Base-by-base conservation (phyloP, 1,140 invertebrate species). In the Nymphalis io region DNA sequence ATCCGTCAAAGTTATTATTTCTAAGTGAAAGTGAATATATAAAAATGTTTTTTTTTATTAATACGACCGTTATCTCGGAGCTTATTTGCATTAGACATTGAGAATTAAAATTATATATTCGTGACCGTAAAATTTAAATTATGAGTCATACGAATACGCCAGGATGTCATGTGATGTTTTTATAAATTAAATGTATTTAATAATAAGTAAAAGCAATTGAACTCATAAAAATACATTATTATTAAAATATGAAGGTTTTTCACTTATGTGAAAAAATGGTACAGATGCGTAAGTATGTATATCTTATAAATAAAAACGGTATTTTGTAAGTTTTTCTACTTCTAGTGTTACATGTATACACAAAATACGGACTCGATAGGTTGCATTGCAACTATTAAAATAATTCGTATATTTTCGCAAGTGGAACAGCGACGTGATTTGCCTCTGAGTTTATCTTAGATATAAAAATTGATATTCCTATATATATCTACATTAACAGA, bases 161-260 rank as follows among this genome's bases (percentile, higher is more conserved):
- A 33, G 23, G 51, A 55, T 55, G 20, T 51, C 16, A 4, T 11
- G 46, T 18, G 10, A 20, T 51, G 46, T 27, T 55, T 55, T 55
- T 55, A 55, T 55, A 21, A 55, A 55, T 23, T 13, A 12, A 11
- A n/a, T n/a, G n/a, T n/a, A n/a, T n/a, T n/a, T n/a, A n/a, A n/a
- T n/a, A n/a, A n/a, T n/a, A n/a, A n/a, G n/a, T 27, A 20, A 51
- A 18, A 51, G 46, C 18, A 51, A 51, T 51, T 51, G 46, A 51
- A 51, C 46, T 51, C 46, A 51, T 55, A 55, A 55, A 55, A 55
- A 55, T 21, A 55, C 20, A 51, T 18, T 18, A 20, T 51, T 51
- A 51, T 18, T 51, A 20, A 51, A 18, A 11, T 51, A 42, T 20
- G n/a, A n/a, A n/a, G n/a, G n/a, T n/a, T n/a, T n/a, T n/a, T n/a